phyloP scores from a whole-genome alignment of 2,797 vertebrate genomes.

The Astyanax mexicanus region DNA sequence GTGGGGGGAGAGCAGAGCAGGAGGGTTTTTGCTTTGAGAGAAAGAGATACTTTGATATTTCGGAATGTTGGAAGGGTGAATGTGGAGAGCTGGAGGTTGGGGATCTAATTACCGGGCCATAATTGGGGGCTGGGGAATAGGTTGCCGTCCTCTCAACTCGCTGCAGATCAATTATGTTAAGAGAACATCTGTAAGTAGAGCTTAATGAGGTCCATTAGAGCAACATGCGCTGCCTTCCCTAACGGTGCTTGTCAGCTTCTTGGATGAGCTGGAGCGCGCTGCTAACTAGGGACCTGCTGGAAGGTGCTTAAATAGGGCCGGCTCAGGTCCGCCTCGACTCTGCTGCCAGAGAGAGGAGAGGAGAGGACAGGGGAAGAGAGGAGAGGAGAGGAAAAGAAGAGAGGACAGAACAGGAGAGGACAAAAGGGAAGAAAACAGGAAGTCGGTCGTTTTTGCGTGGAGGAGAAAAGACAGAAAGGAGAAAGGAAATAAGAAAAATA shows the following conservation, averaged over 20 bases:
- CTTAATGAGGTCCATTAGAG: constrained; percentile 99
- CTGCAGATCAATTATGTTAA: constrained; percentile 99
- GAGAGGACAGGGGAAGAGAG: constrained; percentile 37
- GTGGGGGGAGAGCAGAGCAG: constrained; percentile 69
- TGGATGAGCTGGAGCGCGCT: constrained; percentile 97
- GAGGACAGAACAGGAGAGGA: neutral
- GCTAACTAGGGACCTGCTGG: constrained; percentile 97
- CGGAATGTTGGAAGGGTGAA: constrained; percentile 99
- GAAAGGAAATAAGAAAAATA: constrained; percentile 16
- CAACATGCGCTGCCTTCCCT: constrained; percentile 98
- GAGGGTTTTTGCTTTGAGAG: constrained; percentile 90
- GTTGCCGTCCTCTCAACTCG: constrained; percentile 99
- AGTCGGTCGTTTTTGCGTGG: neutral
- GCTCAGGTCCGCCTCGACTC: constrained; percentile 80
- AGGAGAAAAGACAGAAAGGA: neutral
- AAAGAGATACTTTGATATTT: constrained; percentile 99
- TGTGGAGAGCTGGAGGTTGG: constrained; percentile 99
- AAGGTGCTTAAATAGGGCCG: constrained; percentile 95
- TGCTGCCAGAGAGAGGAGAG: constrained; percentile 74
- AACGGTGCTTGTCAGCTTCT: constrained; percentile 99
- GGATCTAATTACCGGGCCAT: constrained; percentile 99
- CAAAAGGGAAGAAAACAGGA: neutral
- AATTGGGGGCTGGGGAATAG: constrained; percentile 99
- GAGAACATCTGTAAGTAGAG: constrained; percentile 99
- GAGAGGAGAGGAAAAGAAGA: constrained; percentile 46